phyloP scores from a whole-genome alignment of 1,140 invertebrate species.

The Protaetia brevitarsis region DNA sequence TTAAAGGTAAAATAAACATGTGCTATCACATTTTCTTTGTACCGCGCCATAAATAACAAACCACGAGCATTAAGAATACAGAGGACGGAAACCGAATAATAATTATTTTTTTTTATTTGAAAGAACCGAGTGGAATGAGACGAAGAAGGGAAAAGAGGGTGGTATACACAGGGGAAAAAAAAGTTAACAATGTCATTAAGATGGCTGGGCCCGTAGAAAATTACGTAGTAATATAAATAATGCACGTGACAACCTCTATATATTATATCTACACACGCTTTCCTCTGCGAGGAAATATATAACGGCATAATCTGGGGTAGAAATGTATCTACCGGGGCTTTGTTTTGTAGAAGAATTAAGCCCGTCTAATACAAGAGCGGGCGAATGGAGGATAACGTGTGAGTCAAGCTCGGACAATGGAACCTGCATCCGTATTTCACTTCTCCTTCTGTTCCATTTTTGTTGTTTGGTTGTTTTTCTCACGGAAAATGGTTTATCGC shows the following conservation, averaged over 20 bases:
- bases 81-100: too few species aligned
- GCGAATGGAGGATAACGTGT: constrained; percentile 21
- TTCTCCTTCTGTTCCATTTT: not conserved
- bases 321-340: constrained; percentile 39
- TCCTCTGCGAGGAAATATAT: constrained; percentile 37
- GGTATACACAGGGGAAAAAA: constrained; percentile 26
- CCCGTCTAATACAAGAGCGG: constrained; percentile 35
- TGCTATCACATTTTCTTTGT: too few species aligned
- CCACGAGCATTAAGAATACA: too few species aligned
- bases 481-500: too few species aligned
- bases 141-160: not conserved
- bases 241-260: constrained; percentile 43
- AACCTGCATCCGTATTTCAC: not conserved
- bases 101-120: too few species aligned
- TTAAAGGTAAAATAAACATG: too few species aligned
- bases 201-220: constrained; percentile 39
- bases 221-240: constrained; percentile 43
- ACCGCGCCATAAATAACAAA: too few species aligned
- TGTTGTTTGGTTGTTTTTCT: too few species aligned
- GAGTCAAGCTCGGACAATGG: constrained; percentile 18
- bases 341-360: constrained; percentile 40
- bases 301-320: constrained; percentile 40
- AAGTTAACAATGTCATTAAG: constrained; percentile 44
- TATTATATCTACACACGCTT: constrained; percentile 40
- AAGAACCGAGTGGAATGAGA: too few species aligned